Evolutionary conservation across 2,113 vertebrate species (phyloP).

Genomic region (Reinhardtius hippoglossoides): DNA sequence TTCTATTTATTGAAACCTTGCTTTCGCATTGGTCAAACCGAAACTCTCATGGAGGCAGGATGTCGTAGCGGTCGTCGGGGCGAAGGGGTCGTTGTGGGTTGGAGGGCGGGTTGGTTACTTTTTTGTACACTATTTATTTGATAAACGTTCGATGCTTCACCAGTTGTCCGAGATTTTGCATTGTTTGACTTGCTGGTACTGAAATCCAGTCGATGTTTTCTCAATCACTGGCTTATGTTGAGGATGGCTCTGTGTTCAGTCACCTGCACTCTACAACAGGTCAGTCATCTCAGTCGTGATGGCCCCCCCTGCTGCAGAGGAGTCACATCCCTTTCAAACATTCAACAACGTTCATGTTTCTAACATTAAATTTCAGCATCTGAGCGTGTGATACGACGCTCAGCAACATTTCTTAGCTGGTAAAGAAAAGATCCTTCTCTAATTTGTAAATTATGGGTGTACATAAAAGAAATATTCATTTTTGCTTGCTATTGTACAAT

Average conservation of each 20-base stretch:
- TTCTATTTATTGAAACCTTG: slow-evolving; percentile 40
- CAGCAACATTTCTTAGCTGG: slow-evolving; percentile 17
- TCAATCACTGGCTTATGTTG: slow-evolving; percentile 23
- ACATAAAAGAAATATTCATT: slow-evolving; percentile 77
- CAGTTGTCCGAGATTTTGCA: slow-evolving; percentile 58
- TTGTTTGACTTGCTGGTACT: slow-evolving; percentile 63
- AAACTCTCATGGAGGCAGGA: not conserved
- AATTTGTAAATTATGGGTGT: slow-evolving; percentile 80
- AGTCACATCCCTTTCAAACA: not conserved
- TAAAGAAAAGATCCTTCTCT: slow-evolving; percentile 39
- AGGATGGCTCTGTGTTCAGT: slow-evolving; percentile 5
- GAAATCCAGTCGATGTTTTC: slow-evolving; percentile 57
- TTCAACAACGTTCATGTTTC: not conserved
- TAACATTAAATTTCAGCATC: slow-evolving; percentile 3
- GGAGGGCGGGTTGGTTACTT: slow-evolving; percentile 49
- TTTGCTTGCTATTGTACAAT: slow-evolving; percentile 85
- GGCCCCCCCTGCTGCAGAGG: not conserved
- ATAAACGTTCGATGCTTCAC: slow-evolving; percentile 59
- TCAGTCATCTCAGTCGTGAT: not conserved
- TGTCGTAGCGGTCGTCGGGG: not conserved
- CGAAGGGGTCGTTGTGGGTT: not conserved
- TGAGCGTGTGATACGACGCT: not conserved
- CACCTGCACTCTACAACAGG: slow-evolving; percentile 7
- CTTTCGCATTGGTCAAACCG: slow-evolving; percentile 20
- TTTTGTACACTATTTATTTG: slow-evolving; percentile 79